Base-by-base conservation (phyloP, 2,797 vertebrate genomes). In the Tokudaia tokunoshimensis region DNA sequence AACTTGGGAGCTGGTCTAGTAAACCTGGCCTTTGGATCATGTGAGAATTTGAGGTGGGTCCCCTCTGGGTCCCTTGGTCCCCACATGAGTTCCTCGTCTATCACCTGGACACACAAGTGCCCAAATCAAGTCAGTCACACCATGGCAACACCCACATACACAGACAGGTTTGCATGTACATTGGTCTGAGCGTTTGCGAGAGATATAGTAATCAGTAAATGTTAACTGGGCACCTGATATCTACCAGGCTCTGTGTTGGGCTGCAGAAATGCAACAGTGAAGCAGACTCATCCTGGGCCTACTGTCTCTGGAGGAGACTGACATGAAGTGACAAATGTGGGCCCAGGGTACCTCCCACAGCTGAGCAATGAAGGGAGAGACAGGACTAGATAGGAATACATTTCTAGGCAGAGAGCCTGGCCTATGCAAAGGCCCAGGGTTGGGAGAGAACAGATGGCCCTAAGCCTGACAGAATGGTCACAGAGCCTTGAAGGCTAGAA, bases 31-130 rank as follows among this genome's bases (percentile, higher is more conserved):
- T 91, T 63, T 93, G 59, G 57, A 75, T 79, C 57, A 70, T 0
- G 0, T 52, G 63, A 31, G 84, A 50, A 34, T 44, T 22, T 2
- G 20, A 31, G 44, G 11, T 61, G 65, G 15, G 1, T n/a, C 24
- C 65, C 29, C 65, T 14, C 63, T 52, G 2, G 59, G 67, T 13
- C 14, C 70, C 89, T 13, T 0, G 2, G 44, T 13, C 34, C 44
- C 47, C 52, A 7, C 0, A 1, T 4, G 44, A 87, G 57, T 61
- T 78, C 61, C 57, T n/a, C 22, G 37, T 12, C 11, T 67, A 70
- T 13, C 0, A 5, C 31, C 82, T 3, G 65, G 24, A 20, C 15
- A 55, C 61, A n/a, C 1, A 29, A 4, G 6, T 0, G 1, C 1
- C 8, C 14, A 55, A 44, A 44, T 5, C 1, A 44, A 34, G 2